Evolutionary conservation across 2,888 invertebrate species (phyloP).

Genomic region (Pterobdella sp.): DNA sequence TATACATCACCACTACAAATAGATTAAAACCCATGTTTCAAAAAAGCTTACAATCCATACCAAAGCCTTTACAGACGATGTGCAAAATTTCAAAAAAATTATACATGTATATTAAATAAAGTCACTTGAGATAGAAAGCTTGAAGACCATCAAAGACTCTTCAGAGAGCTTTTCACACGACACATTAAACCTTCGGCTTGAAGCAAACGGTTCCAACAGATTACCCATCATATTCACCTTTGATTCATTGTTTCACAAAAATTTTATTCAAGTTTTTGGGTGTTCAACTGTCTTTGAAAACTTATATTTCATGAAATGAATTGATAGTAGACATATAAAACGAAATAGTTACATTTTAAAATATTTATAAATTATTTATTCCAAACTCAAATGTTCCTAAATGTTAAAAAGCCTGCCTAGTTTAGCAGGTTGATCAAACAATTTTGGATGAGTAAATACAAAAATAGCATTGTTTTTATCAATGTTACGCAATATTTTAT

Average conservation of each 20-base stretch:
- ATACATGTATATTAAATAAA: too few species aligned
- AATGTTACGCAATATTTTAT: too few species aligned
- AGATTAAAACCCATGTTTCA: too few species aligned
- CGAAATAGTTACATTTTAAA: not conserved
- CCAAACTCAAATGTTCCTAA: not conserved
- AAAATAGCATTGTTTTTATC: too few species aligned
- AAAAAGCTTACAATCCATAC: too few species aligned
- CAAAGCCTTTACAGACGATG: too few species aligned
- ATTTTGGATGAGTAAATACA: too few species aligned
- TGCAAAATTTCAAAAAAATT: too few species aligned
- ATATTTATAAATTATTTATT: not conserved
- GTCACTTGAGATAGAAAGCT: slow-evolving; percentile 19
- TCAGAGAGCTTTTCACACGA: slow-evolving; percentile 9
- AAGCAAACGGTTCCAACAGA: slow-evolving; percentile 27
- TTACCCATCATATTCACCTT: slow-evolving; percentile 32
- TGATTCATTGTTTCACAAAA: not conserved
- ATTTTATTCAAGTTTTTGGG: slow-evolving; percentile 4
- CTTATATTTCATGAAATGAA: not conserved
- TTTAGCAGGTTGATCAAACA: too few species aligned
- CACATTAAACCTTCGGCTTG: slow-evolving; percentile 24
- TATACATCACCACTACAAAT: too few species aligned
- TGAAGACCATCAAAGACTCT: slow-evolving; percentile 3
- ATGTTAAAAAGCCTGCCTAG: not conserved
- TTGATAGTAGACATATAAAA: not conserved
- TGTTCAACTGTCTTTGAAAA: not conserved